Percentiles rank a stretch among this genome's conserved stretches.
phyloP scores from a whole-genome alignment of 2,888 invertebrate genomes.

The Ophion ellenae region DNA sequence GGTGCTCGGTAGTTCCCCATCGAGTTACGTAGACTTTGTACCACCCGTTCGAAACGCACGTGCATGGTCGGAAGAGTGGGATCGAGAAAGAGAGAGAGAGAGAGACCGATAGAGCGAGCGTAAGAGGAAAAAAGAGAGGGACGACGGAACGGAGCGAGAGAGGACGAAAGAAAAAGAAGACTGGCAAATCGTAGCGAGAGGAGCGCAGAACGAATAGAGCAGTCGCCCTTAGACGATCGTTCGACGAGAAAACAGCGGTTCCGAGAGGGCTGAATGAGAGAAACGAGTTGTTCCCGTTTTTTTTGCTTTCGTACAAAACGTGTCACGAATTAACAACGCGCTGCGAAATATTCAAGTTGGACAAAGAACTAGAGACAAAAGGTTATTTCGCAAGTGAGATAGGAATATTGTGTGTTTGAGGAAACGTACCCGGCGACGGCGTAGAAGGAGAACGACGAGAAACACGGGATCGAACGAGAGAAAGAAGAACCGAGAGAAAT shows the following conservation, averaged over 20 bases:
- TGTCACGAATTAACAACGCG: background rate
- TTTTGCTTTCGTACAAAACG: background rate
- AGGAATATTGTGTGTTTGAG: constrained; percentile 9
- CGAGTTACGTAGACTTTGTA: constrained; percentile 71
- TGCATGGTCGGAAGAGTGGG: constrained; percentile 65
- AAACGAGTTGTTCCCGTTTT: constrained; percentile 24
- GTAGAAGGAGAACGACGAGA: constrained; percentile 24
- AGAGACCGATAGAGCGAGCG: constrained; percentile 12
- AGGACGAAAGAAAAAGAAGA: constrained; percentile 40
- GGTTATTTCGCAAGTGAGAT: background rate
- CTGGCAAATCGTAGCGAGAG: constrained; percentile 32
- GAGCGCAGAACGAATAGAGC: constrained; percentile 46
- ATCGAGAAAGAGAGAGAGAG: constrained; percentile 22
- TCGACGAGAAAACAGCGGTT: constrained; percentile 37
- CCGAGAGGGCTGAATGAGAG: constrained; percentile 20
- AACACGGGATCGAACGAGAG: constrained; percentile 34
- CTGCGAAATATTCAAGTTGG: background rate
- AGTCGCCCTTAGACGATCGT: constrained; percentile 40
- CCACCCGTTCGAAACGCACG: constrained; percentile 77
- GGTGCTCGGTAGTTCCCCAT: constrained; percentile 33
- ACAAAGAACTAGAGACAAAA: background rate
- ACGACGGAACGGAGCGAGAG: constrained; percentile 18
- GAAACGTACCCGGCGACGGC: constrained; percentile 7
- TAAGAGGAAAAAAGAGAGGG: constrained; percentile 21
- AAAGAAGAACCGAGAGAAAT: constrained; percentile 49